Evolutionary conservation across 2,888 invertebrate species (phyloP), one percentile per base, ranked within the genome.

Genomic region (Amiota minor): DNA sequence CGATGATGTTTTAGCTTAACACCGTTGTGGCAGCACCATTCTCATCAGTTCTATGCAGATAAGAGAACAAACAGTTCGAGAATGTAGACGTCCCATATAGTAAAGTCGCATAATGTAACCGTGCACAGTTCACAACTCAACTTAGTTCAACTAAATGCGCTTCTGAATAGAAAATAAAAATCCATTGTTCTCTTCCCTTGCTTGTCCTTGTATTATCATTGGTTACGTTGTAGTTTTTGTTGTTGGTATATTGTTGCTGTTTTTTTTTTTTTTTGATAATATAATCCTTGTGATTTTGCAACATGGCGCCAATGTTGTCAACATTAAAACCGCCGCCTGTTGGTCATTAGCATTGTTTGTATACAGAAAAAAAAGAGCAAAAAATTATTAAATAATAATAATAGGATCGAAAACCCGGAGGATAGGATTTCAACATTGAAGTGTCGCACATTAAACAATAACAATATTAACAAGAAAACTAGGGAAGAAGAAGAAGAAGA

Each of bases 181-280:
- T 9, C 10, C 20, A 59, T 59, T 59, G 59, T 59, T 59, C 11
- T 59, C 49, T 76, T 70, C 61, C 73, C 72, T 70, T 74, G 72
- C 68, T 75, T 68, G 73, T 77, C 49, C 76, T 76, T 75, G 81
- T 81, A 79, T 81, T 81, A 14, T 69, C n/a, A 23, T 70, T 23
- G 70, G 45, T 70, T 55, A 46, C 56, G 69, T 12, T 53, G 85
- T 81, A 84, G 81, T 76, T 83, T 82, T 16, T 56, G 3, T 56
- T 59, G 59, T 59, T 59, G 59, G 59, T 35, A 35, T 83, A 80
- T 59, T 56, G 16, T 56, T 59, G 59, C 20, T 59, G 59, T 16
- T 59, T 59, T n/a, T n/a, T n/a, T n/a, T n/a, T n/a, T n/a, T n/a
- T n/a, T n/a, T 9, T 1, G 16, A 59, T 59, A 59, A 59, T 59